Percentiles rank a stretch among this genome's conserved stretches.
phyloP scores from a whole-genome alignment of 2,797 vertebrate genomes.

The Cryptoprocta ferox region DNA sequence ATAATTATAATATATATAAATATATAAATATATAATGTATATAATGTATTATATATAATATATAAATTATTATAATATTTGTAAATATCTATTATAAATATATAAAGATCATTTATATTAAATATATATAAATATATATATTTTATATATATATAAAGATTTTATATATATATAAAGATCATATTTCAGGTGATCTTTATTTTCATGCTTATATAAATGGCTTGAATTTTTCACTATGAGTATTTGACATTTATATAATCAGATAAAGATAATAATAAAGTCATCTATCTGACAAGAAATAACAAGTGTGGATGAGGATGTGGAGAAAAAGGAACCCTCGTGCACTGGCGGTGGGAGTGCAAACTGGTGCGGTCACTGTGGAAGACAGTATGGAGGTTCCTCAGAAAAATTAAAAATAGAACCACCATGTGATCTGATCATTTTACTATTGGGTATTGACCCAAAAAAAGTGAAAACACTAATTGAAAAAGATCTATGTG shows the following conservation, averaged over 20 bases:
- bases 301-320: not conserved
- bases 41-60: too few relatives aligned
- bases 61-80: too few relatives aligned
- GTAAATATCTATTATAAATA: too few relatives aligned
- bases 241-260: not conserved
- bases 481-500: not conserved
- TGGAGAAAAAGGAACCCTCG: not conserved
- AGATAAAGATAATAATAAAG: not conserved
- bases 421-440: not conserved
- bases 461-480: not conserved
- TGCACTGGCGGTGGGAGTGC: not conserved
- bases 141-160: too few relatives aligned
- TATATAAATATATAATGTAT: too few relatives aligned
- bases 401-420: not conserved
- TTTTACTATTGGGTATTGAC: not conserved
- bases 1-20: too few relatives aligned
- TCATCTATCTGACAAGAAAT: not conserved
- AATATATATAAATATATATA: too few relatives aligned
- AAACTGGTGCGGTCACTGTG: not conserved
- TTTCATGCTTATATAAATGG: not conserved
- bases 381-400: not conserved
- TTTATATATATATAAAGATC: too few relatives aligned
- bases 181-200: not conserved
- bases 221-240: not conserved
- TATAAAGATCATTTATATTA: too few relatives aligned